A percentile compares a stretch with the other conserved stretches of the same genome.
Evolutionary conservation across 2,113 vertebrate species (phyloP).

Genomic region (Hyaena hyaena): DNA sequence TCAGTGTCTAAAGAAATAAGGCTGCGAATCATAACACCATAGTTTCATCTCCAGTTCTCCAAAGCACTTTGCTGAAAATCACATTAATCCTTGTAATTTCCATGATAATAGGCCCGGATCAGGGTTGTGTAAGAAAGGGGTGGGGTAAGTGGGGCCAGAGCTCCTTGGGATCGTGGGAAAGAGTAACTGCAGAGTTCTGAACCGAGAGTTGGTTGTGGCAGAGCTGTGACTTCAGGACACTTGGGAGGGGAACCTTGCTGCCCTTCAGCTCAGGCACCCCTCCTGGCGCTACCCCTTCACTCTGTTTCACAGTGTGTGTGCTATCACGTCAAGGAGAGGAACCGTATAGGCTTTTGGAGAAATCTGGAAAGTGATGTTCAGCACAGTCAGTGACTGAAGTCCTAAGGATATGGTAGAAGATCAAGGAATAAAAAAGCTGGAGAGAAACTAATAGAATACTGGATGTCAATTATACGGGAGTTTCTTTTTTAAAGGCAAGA

Average conservation of each 20-base stretch:
- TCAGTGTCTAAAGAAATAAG: conserved; percentile 23
- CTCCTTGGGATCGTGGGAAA: background rate
- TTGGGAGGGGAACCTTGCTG: background rate
- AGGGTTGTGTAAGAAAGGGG: background rate
- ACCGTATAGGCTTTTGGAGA: background rate
- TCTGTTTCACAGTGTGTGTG: background rate
- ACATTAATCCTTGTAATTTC: conserved; percentile 55
- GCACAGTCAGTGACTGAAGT: background rate
- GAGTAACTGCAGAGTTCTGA: background rate
- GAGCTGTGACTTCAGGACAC: background rate
- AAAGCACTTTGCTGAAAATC: conserved; percentile 37
- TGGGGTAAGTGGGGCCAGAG: background rate
- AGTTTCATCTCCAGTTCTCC: conserved; percentile 27
- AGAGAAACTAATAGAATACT: background rate
- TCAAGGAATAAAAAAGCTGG: background rate
- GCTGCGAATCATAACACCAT: conserved; percentile 48
- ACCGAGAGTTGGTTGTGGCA: background rate
- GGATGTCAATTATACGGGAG: background rate
- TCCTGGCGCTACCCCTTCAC: background rate
- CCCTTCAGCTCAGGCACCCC: background rate
- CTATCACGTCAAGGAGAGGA: background rate
- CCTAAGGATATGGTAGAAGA: background rate
- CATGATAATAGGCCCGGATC: conserved; percentile 43
- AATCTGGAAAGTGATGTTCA: background rate
- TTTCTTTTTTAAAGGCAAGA: background rate